Percentiles rank a stretch among this genome's conserved stretches.
These are phyloP conservation scores for Vultur gryphus DNA, from an alignment of 2,797 vertebrate species.

Conservation along the genomic window DNA sequence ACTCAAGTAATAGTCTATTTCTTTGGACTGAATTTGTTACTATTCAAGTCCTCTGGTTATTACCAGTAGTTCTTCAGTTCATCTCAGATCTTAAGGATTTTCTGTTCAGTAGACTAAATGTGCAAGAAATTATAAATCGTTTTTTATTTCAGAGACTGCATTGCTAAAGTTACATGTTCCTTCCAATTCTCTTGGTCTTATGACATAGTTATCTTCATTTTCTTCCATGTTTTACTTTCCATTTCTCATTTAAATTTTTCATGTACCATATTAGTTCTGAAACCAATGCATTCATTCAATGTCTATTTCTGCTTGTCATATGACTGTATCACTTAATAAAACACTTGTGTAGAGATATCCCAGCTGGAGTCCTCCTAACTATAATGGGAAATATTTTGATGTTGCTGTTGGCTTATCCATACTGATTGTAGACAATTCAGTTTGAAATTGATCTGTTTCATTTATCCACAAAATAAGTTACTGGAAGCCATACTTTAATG, in stretches of 20 bases:
- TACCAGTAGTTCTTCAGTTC: slow-evolving; percentile 21
- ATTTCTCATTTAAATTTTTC: slow-evolving; percentile 34
- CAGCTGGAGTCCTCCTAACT: neutral
- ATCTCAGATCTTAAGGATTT: slow-evolving; percentile 8
- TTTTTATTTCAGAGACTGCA: neutral
- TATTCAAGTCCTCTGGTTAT: slow-evolving; percentile 28
- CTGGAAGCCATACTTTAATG: neutral
- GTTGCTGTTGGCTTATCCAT: neutral
- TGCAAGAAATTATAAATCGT: neutral
- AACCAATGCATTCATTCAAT: neutral
- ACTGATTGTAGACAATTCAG: neutral
- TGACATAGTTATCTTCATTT: neutral
- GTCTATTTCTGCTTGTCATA: neutral
- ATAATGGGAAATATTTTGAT: neutral
- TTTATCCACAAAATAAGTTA: neutral
- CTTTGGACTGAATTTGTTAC: slow-evolving; percentile 9
- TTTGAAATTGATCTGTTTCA: neutral
- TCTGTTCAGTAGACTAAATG: neutral
- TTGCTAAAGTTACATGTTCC: neutral
- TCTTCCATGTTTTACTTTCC: slow-evolving; percentile 5
- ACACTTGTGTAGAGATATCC: neutral
- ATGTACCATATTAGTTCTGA: neutral
- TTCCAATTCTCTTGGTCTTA: neutral
- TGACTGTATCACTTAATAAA: neutral
- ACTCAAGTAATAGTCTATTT: slow-evolving; percentile 15